Percentiles rank a stretch among this genome's conserved stretches.
Conservation (phyloP, 2,797 vertebrate genomes). For the Typhlichthys subterraneus region DNA sequence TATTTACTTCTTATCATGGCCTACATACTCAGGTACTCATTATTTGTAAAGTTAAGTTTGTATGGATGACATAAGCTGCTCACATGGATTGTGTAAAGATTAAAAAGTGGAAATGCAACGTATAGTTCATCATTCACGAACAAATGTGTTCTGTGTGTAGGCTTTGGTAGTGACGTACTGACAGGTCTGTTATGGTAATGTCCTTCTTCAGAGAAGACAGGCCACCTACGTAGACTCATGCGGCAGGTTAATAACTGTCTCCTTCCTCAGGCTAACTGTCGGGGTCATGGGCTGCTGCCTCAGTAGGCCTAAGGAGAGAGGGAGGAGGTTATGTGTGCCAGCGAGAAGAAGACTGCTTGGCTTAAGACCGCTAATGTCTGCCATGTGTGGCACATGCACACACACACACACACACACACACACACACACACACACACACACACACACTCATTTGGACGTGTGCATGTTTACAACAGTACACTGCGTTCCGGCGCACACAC, state of each 20-base stretch:
- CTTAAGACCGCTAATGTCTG: conserved; percentile 31
- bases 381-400: conserved; percentile 43
- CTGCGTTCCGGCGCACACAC: not conserved
- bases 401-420: conserved; percentile 4
- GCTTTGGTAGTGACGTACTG: not conserved
- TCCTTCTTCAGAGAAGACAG: not conserved
- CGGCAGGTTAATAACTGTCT: not conserved
- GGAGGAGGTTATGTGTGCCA: not conserved
- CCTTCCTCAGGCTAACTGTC: not conserved
- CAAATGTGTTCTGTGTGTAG: not conserved
- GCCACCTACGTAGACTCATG: not conserved
- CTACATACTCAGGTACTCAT: no score
- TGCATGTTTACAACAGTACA: conserved; percentile 24
- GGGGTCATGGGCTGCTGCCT: not conserved
- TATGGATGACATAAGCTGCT: no score
- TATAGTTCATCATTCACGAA: not conserved
- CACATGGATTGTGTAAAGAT: no score
- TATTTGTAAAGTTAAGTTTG: no score
- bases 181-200: not conserved
- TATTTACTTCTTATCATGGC: no score
- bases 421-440: conserved; percentile 46
- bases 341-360: conserved; percentile 24
- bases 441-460: conserved; percentile 37
- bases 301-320: not conserved
- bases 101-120: no score